Base-by-base conservation (phyloP, 2,797 vertebrate genomes). In the Sitta carolinensis region DNA sequence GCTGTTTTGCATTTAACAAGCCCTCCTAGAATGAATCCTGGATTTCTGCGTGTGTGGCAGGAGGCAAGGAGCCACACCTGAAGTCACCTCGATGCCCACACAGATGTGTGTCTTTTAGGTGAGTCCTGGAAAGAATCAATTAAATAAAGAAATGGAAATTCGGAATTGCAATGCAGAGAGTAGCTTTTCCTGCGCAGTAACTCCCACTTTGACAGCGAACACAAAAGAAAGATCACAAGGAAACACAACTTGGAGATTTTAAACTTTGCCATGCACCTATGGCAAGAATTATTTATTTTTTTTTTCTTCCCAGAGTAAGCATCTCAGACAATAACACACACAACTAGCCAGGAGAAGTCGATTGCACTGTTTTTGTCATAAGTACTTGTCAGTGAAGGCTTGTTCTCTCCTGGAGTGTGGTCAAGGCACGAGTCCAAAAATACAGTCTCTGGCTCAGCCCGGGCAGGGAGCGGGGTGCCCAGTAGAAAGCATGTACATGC, bases 1-100 rank as follows among this genome's bases (percentile, higher is more conserved):
- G 40, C 94, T 96, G 94, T 77, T 97, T 96, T 97, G 87, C 95
- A 96, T 96, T 96, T 96, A 95, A 96, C 94, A 96, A 96, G 91
- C 62, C 76, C 48, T 96, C 76, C 62, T 88, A 81, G 87, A 91
- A 93, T 43, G 84, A 87, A 62, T 93, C 43, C 48, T 32, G 47
- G 82, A 88, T 92, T 86, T 84, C 80, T 93, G 87, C 82, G 73
- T 92, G 80, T 85, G 76, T 59, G 73, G 40, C 86, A 45, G 84
- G 82, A 93, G 57, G 52, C 79, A 26, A 89, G 84, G 82, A 96
- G 50, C 89, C 95, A 89, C 94, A 96, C 96, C 96, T 96, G 95
- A 86, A 96, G 73, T 42, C 87, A 91, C 73, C 79, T 97, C 73
- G 2, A 78, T 87, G 82, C 72, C 51, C 79, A 69, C 73, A 81